Evolutionary conservation across 2,797 vertebrate genomes (phyloP).

Genomic region (Aldrovandia affinis): DNA sequence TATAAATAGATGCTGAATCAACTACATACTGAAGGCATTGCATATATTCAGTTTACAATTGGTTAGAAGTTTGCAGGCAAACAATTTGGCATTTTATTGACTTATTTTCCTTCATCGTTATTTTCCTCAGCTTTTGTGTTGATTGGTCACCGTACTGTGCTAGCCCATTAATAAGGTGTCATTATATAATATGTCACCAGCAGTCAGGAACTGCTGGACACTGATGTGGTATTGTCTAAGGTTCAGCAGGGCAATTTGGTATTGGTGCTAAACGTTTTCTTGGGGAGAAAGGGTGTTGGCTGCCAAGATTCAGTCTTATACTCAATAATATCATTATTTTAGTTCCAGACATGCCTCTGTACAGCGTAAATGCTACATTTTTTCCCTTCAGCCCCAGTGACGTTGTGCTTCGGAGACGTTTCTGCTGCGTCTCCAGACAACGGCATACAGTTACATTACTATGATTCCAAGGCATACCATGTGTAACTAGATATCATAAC

Average conservation of each 20-base stretch:
- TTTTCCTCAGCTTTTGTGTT: not conserved
- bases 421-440: not conserved
- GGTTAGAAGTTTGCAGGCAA: not conserved
- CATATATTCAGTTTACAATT: not conserved
- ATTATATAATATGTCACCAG: not conserved
- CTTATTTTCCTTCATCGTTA: no score
- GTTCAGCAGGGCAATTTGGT: not conserved
- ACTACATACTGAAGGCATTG: not conserved
- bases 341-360: not conserved
- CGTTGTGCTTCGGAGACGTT: not conserved
- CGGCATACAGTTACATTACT: not conserved
- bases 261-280: not conserved
- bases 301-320: no score
- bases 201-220: not conserved
- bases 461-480: not conserved
- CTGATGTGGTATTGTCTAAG: not conserved
- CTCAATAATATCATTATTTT: no score
- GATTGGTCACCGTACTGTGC: not conserved
- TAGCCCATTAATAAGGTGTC: not conserved
- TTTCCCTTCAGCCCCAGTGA: not conserved
- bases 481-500: conserved; percentile 12
- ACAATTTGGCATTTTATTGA: not conserved
- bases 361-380: not conserved
- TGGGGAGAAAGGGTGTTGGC: no score
- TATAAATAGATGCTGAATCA: not conserved